Evolutionary conservation across 2,797 vertebrate genomes (phyloP).

Genomic region (Pipistrellus pipistrellus): DNA sequence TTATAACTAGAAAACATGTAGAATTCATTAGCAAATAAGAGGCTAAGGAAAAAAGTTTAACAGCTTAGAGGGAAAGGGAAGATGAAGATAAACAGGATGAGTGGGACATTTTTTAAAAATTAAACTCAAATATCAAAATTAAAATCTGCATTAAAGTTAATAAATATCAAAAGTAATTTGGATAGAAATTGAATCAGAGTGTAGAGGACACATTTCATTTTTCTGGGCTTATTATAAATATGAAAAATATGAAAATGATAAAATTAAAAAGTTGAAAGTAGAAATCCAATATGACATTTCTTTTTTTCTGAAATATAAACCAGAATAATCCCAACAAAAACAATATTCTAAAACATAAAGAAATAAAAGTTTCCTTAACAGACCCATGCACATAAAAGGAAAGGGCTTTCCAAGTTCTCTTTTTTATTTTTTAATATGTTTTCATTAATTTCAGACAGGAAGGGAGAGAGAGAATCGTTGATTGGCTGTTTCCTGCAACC

Average conservation of each 20-base stretch:
- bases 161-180: background rate
- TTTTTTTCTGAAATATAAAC: background rate
- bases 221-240: background rate
- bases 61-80: background rate
- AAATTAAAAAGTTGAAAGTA: constrained; percentile 7
- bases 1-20: background rate
- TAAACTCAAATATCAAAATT: background rate
- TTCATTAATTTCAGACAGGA: too few species aligned
- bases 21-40: background rate
- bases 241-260: background rate
- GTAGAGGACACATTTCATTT: background rate
- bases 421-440: too few species aligned
- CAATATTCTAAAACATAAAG: background rate
- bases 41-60: background rate
- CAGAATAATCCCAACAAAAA: background rate
- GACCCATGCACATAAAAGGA: background rate
- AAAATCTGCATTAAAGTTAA: background rate
- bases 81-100: background rate
- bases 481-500: too few species aligned
- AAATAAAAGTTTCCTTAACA: background rate
- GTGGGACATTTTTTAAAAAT: background rate
- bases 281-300: background rate
- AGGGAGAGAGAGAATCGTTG: too few species aligned
- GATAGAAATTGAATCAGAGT: background rate
- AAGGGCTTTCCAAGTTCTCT: background rate